Evolutionary conservation across 30 jellyfish, hydroid and myxozoan genomes (phyloP).

Genomic region (Mastigias papua): DNA sequence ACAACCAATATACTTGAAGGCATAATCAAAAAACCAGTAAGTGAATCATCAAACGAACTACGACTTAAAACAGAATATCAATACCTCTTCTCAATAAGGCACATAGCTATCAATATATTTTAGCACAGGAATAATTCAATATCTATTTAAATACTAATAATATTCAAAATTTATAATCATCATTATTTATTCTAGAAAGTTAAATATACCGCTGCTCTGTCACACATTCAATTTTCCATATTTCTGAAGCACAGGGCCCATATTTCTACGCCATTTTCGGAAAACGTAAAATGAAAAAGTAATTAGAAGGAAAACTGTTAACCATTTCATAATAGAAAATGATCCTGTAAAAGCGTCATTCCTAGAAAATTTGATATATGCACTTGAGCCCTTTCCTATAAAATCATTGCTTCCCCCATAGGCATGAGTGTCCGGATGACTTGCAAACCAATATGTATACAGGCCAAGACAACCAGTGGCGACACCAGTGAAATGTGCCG

Average conservation of each 20-base stretch:
- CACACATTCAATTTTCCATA: constrained; percentile 3
- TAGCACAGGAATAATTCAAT: too few species aligned
- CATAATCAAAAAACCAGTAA: too few species aligned
- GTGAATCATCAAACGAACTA: too few species aligned
- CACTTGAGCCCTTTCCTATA: neutral
- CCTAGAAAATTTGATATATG: neutral
- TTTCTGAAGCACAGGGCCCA: neutral
- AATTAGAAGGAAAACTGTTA: constrained; percentile 36
- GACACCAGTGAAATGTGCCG: constrained; percentile 77
- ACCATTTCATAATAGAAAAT: constrained; percentile 21
- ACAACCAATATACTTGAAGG: too few species aligned
- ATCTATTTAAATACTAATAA: too few species aligned
- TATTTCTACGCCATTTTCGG: constrained; percentile 54
- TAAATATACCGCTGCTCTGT: neutral
- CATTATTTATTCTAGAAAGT: too few species aligned
- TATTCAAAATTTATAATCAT: too few species aligned
- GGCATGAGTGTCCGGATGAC: constrained; percentile 43
- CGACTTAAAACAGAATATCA: too few species aligned
- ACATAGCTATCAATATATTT: too few species aligned
- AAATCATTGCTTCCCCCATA: neutral
- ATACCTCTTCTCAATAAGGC: too few species aligned
- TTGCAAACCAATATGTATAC: constrained; percentile 63
- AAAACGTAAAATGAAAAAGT: constrained; percentile 18
- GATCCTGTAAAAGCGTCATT: neutral
- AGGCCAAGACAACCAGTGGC: constrained; percentile 68